These are phyloP conservation scores for Cryptocheilus praepositus DNA, from an alignment of 2,888 invertebrate species.

Conservation along the genomic window DNA sequence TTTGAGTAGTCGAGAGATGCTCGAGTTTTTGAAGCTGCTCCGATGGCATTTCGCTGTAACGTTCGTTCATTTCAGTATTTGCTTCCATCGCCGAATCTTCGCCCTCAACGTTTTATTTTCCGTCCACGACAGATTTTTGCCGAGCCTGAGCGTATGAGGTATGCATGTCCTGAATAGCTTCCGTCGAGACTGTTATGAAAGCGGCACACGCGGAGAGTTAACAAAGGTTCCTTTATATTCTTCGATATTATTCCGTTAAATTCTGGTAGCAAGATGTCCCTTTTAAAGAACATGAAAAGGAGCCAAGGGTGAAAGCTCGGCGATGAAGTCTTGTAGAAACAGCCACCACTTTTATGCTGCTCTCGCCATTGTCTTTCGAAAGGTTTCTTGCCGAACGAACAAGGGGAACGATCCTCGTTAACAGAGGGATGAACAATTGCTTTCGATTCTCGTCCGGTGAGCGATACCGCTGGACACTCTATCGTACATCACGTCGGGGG, in stretches of 20 bases:
- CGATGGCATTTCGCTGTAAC: no score
- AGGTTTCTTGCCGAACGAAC: slow-evolving; percentile 15
- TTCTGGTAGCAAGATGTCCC: background rate
- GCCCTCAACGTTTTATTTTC: background rate
- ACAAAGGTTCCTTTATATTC: background rate
- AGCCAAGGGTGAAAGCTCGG: background rate
- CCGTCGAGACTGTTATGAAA: no score
- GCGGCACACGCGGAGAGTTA: background rate
- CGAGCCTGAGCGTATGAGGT: no score
- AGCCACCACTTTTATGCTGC: slow-evolving; percentile 2
- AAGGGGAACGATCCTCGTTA: slow-evolving; percentile 31
- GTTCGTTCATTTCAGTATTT: background rate
- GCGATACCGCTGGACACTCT: slow-evolving; percentile 32
- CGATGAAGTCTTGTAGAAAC: background rate
- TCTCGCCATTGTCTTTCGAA: slow-evolving; percentile 10
- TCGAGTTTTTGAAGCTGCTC: no score
- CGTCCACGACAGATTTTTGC: no score
- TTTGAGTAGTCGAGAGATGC: background rate
- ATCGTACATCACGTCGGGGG: slow-evolving; percentile 56
- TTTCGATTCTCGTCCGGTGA: slow-evolving; percentile 41
- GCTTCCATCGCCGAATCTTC: background rate
- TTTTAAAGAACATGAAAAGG: background rate
- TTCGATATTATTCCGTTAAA: background rate
- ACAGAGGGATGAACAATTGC: slow-evolving; percentile 45
- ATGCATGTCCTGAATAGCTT: no score